Conservation (phyloP, 2,888 invertebrate species). For the Gerosis bhagava region DNA sequence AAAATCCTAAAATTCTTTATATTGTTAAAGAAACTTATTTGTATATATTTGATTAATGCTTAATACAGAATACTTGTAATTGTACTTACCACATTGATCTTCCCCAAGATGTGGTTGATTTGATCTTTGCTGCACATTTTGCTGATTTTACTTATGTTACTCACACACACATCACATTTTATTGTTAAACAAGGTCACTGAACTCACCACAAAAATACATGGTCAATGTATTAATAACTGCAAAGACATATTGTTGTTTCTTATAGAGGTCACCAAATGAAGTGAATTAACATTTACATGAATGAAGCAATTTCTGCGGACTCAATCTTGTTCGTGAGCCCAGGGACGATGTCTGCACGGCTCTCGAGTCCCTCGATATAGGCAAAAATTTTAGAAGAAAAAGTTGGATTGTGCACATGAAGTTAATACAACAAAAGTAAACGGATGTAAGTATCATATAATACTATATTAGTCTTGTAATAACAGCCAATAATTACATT, state of each 20-base stretch:
- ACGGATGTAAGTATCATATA: too few relatives aligned
- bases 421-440: too few relatives aligned
- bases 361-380: too few relatives aligned
- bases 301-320: constrained; percentile 15
- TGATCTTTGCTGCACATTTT: constrained; percentile 88
- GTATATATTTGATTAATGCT: too few relatives aligned
- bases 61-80: neutral
- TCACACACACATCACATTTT: constrained; percentile 55
- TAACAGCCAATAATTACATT: too few relatives aligned
- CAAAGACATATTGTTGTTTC: constrained; percentile 33
- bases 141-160: constrained; percentile 38
- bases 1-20: too few relatives aligned
- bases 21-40: too few relatives aligned
- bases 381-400: too few relatives aligned
- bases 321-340: too few relatives aligned
- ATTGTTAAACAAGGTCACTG: constrained; percentile 39
- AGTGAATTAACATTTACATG: neutral
- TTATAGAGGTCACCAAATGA: constrained; percentile 38
- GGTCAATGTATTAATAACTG: constrained; percentile 26
- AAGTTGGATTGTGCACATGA: too few relatives aligned
- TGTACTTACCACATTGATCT: constrained; percentile 89
- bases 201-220: constrained; percentile 38
- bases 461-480: too few relatives aligned
- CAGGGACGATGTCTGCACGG: too few relatives aligned
- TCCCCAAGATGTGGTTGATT: constrained; percentile 87